These are phyloP conservation scores for Indicator indicator DNA, from an alignment of 2,113 vertebrate species.

Conservation along the genomic window DNA sequence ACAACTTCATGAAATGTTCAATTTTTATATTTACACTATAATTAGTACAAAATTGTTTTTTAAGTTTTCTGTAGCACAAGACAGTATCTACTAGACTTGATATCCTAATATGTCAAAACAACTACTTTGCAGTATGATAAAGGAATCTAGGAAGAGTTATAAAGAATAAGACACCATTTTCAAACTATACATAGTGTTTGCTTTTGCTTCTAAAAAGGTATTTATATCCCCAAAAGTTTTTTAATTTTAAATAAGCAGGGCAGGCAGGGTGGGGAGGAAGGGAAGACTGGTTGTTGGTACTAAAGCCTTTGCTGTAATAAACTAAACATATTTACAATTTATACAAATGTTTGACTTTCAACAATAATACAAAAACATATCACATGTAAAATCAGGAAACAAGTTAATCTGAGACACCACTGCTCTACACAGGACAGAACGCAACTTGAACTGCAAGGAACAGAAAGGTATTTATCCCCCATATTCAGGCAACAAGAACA, in stretches of 20 bases:
- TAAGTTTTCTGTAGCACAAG: slow-evolving; percentile 55
- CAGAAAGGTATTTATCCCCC: slow-evolving; percentile 71
- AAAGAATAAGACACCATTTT: slow-evolving; percentile 58
- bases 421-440: slow-evolving; percentile 75
- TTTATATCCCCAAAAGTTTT: slow-evolving; percentile 53
- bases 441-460: slow-evolving; percentile 73
- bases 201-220: slow-evolving; percentile 67
- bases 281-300: slow-evolving; percentile 84
- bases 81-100: slow-evolving; percentile 51
- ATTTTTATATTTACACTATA: slow-evolving; percentile 66
- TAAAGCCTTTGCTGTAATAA: slow-evolving; percentile 96
- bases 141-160: slow-evolving; percentile 52
- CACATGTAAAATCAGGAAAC: slow-evolving; percentile 80
- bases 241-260: slow-evolving; percentile 66
- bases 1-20: slow-evolving; percentile 51
- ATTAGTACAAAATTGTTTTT: slow-evolving; percentile 64
- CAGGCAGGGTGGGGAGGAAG: background rate
- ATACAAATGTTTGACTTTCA: slow-evolving; percentile 90
- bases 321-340: slow-evolving; percentile 96
- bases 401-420: slow-evolving; percentile 77
- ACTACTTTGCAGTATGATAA: slow-evolving; percentile 43
- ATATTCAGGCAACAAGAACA: slow-evolving; percentile 65
- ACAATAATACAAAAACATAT: slow-evolving; percentile 85
- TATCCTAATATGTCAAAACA: slow-evolving; percentile 35
- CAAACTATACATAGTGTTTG: slow-evolving; percentile 61